Base-by-base conservation (phyloP, 1,140 invertebrate genomes). In the Diploscapter pachys region DNA sequence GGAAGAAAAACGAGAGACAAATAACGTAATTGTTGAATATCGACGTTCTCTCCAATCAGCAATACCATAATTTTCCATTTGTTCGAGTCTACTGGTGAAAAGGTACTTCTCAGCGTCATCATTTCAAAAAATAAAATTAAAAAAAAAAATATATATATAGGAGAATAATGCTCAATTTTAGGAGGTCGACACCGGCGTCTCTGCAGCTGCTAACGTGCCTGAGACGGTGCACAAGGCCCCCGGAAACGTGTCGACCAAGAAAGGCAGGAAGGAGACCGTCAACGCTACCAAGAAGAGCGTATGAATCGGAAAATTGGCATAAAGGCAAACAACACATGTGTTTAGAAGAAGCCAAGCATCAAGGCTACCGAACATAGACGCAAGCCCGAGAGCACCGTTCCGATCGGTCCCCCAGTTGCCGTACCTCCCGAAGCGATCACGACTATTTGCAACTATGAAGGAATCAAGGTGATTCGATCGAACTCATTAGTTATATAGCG, bases 371-470 rank as follows among this genome's bases (percentile, higher is more conserved):
- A 63, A 52, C 51, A 55, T 59, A 67, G 79, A n/a, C 70, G 68
- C 53, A 56, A 61, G 50, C 75, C 75, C 51, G 68, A 76, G 59
- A 55, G 69, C n/a, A 71, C 71, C 53, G 73, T 70, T 55, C 77
- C 76, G 53, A 55, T 73, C 71, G 66, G 76, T 11, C 70, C 80
- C 52, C 81, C 82, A 62, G 77, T 85, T 49, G 66, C 79, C 51
- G 82, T 85, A 69, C 68, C 76, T 4, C 68, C 75, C 8, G 68
- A 75, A 8, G 81, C 79, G 31, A 83, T 85, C 48, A 79, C 81
- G 54, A 85, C 83, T 4, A 82, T 86, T 69, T 85, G 83, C 73
- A 85, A 86, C 70, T 86, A 85, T 74, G 83, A 85, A 67, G 83
- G 83, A 70, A 85, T 85, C 67, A 85, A 85, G 72, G 31, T 31